These are phyloP conservation scores for Talpa occidentalis DNA, from an alignment of 2,113 vertebrate species.

Conservation along the genomic window DNA sequence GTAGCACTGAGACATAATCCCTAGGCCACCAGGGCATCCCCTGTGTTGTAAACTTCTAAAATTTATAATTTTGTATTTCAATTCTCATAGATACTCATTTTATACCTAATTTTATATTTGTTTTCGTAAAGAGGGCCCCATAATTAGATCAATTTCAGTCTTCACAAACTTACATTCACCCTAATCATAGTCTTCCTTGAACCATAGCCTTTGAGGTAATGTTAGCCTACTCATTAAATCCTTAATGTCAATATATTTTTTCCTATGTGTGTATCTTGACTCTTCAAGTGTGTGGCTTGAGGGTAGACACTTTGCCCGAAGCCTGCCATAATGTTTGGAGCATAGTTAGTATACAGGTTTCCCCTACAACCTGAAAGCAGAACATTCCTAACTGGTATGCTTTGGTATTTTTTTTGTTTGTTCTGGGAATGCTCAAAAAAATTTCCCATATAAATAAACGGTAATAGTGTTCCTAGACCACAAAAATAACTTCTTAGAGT, in stretches of 20 bases:
- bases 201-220: neutral
- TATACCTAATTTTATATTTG: neutral
- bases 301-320: neutral
- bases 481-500: no score
- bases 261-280: neutral
- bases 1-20: no score
- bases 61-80: constrained; percentile 2
- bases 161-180: neutral
- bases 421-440: no score
- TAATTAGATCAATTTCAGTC: neutral
- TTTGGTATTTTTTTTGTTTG: no score
- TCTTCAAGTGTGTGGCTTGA: neutral
- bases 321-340: neutral
- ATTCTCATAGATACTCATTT: neutral
- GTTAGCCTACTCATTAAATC: neutral
- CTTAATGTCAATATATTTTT: neutral
- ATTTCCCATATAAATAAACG: no score
- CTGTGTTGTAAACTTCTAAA: constrained; percentile 16
- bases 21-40: no score
- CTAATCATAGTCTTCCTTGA: neutral
- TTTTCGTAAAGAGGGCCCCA: neutral
- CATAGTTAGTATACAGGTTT: neutral
- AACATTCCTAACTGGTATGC: no score
- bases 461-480: no score
- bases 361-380: no score